A percentile compares a stretch with the other conserved stretches of the same genome.
These are phyloP conservation scores for Neocrepidodera transversa DNA, from an alignment of 2,888 invertebrate genomes.

Conservation along the genomic window DNA sequence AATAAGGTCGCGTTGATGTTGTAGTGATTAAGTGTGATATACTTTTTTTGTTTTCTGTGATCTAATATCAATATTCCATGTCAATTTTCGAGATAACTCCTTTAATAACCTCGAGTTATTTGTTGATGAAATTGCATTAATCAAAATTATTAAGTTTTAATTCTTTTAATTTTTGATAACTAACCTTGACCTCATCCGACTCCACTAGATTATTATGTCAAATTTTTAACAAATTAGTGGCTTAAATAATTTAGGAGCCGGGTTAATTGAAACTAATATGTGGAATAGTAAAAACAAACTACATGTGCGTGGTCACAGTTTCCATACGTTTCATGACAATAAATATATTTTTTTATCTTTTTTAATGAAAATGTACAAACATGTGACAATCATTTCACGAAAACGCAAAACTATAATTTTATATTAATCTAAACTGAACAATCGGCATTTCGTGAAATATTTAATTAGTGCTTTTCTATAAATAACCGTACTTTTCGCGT, in stretches of 20 bases:
- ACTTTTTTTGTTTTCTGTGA: no score
- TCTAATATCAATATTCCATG: no score
- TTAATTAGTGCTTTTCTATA: constrained; percentile 24
- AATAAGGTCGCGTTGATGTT: no score
- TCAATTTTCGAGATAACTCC: no score
- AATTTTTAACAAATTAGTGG: neutral
- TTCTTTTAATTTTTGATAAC: constrained; percentile 1
- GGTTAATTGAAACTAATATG: neutral
- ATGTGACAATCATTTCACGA: constrained; percentile 6
- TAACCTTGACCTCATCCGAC: constrained; percentile 10
- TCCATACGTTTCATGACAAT: no score
- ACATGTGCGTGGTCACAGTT: neutral
- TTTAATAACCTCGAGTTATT: neutral
- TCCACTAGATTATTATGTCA: neutral
- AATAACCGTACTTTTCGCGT: constrained; percentile 22
- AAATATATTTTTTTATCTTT: neutral
- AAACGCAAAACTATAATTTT: constrained; percentile 15
- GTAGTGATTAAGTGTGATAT: no score
- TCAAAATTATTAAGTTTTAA: constrained; percentile 8
- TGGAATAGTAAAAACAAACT: constrained; percentile 1
- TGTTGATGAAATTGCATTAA: neutral
- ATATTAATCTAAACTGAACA: constrained; percentile 9
- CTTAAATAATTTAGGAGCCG: neutral
- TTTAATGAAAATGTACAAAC: constrained; percentile 1
- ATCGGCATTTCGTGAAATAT: constrained; percentile 10